Base-by-base conservation (phyloP, 2,797 vertebrate species). In the Melanotaenia nigrans region DNA sequence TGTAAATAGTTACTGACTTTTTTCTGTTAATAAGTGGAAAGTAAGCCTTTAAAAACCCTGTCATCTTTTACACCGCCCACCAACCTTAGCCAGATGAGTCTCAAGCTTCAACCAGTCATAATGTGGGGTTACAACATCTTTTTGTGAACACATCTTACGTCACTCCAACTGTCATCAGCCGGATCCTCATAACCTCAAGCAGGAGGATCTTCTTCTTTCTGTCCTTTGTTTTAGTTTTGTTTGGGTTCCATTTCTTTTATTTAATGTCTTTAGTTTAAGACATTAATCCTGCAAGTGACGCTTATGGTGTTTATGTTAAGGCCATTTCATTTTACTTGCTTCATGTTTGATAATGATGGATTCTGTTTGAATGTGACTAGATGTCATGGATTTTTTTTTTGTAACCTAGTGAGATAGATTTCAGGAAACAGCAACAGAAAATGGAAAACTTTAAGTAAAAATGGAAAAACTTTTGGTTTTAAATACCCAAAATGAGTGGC, bases 41-140 rank as follows among this genome's bases (percentile, higher is more conserved):
- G 25, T 14, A 8, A 88, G 35, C 73, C 74, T 55, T 62, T 79
- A 81, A 83, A 83, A 84, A 87, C 75, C 62, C 28, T 79, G 67
- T 82, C 65, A 16, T 75, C 58, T 86, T 80, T 82, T 75, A 75
- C 68, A 65, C 62, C 62, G 84, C 20, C 24, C 36, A 78, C 38
- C 68, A 61, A 73, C 70, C 40, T 64, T 45, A 22, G 57, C 61
- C 65, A 79, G 75, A 61, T 78, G 67, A 75, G 64, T 40, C 33
- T 51, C 42, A 4, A 56, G 60, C 42, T 6, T 69, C 58, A 78
- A 69, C 73, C 74, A 40, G 69, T 85, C 78, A 78, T 55, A 78
- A 18, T 18, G 25, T 16, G 2, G 22, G 65, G 9, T 47, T 47
- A 9, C 6, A 8, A n/a, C 45, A 47, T 9, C 18, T 47, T n/a